Conservation (phyloP, 2,888 invertebrate species). For the Hymenopus coronatus region DNA sequence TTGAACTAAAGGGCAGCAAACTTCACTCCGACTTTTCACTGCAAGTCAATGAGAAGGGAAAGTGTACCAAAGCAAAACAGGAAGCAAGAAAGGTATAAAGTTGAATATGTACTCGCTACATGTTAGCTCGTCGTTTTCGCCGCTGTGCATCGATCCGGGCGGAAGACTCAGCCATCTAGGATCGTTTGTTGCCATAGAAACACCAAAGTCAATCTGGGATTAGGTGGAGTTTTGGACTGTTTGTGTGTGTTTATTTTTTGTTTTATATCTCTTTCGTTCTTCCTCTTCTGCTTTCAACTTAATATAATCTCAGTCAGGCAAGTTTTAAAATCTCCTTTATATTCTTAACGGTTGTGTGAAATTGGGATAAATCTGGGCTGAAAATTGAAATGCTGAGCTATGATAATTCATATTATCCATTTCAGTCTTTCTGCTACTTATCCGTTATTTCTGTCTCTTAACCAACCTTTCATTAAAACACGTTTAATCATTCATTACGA, state of each 20-base stretch:
- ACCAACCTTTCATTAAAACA: too few relatives aligned
- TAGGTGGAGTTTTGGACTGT: constrained; percentile 14
- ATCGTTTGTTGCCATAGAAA: constrained; percentile 17
- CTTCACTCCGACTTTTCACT: too few relatives aligned
- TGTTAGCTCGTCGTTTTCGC: background rate
- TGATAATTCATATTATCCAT: too few relatives aligned
- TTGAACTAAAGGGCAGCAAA: too few relatives aligned
- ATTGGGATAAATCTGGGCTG: background rate
- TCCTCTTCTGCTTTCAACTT: background rate
- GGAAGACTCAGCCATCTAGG: constrained; percentile 16
- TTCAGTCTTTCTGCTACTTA: too few relatives aligned
- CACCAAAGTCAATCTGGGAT: constrained; percentile 17
- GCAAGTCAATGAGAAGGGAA: too few relatives aligned
- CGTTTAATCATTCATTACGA: too few relatives aligned
- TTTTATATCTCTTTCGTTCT: background rate
- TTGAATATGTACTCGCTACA: background rate
- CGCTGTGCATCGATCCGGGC: background rate
- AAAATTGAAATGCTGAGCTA: background rate
- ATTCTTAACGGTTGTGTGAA: background rate
- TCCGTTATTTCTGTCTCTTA: too few relatives aligned
- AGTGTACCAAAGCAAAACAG: too few relatives aligned
- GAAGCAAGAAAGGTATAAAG: too few relatives aligned
- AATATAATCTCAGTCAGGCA: too few relatives aligned
- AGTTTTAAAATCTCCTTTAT: background rate
- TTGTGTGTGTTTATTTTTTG: background rate